A percentile compares a stretch with the other conserved stretches of the same genome.
Conservation (phyloP, 2,888 invertebrate species). For the Acanthopleura granulata region DNA sequence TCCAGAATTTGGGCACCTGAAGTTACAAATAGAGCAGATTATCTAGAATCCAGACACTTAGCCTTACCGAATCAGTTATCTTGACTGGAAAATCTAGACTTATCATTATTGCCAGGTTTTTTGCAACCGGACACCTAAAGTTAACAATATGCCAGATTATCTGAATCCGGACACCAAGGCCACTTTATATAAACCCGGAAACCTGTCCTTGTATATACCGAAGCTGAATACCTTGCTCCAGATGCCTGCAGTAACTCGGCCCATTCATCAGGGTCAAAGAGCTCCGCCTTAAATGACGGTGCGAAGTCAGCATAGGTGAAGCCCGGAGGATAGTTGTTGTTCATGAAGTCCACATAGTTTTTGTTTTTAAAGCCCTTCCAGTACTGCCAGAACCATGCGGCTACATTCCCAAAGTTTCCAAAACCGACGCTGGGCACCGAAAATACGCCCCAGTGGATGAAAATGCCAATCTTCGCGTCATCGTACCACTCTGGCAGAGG, state of each 20-base stretch:
- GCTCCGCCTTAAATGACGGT: slow-evolving; percentile 84
- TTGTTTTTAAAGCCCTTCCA: slow-evolving; percentile 74
- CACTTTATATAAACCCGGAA: no score
- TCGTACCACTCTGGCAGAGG: slow-evolving; percentile 69
- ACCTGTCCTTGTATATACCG: no score
- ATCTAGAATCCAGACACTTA: no score
- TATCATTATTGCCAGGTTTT: no score
- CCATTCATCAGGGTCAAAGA: slow-evolving; percentile 88
- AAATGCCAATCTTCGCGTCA: slow-evolving; percentile 69
- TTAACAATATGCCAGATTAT: no score
- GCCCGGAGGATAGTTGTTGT: slow-evolving; percentile 82
- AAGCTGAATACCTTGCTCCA: slow-evolving; percentile 80
- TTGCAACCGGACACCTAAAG: no score
- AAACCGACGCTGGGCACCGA: slow-evolving; percentile 53
- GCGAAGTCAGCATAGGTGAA: slow-evolving; percentile 94
- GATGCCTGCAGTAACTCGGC: slow-evolving; percentile 83
- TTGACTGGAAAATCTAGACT: no score
- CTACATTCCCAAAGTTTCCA: slow-evolving; percentile 56
- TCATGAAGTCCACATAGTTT: slow-evolving; percentile 77
- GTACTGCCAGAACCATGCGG: slow-evolving; percentile 90
- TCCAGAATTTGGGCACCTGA: no score
- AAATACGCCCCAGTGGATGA: slow-evolving; percentile 70
- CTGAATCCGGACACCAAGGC: no score
- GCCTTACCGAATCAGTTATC: no score
- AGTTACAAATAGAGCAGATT: no score